Base-by-base conservation (phyloP, 2,113 vertebrate genomes). In the Amphiprion percula region DNA sequence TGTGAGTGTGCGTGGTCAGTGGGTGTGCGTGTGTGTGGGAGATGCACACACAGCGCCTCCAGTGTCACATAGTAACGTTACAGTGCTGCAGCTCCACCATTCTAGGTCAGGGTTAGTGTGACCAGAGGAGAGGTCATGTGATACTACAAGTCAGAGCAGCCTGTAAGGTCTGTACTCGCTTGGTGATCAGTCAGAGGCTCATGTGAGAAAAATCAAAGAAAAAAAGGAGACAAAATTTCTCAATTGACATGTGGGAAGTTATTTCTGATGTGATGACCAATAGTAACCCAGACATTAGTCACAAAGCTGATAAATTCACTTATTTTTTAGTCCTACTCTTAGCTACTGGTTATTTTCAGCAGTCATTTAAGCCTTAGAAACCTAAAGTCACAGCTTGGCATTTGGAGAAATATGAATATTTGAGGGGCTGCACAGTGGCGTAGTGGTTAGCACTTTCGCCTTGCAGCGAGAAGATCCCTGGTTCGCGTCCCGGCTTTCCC, bases 41-140 rank as follows among this genome's bases (percentile, higher is more conserved):
- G 70, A 72, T 26, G 26, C 26, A 58, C 47, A 64, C 64, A 68
- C 62, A 55, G 69, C 56, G 62, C 60, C 79, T 83, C 66, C 44
- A 49, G 74, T 65, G 61, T 53, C 59, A 49, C 68, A 76, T 24
- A 30, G 60, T 79, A 52, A 61, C 53, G 68, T 83, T 78, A 58
- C 68, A 74, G 63, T 41, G 6, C 23, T 68, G 65, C 68, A 61
- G 58, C 26, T 17, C 54, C 33, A 46, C 46, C 39, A 10, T 75
- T 77, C 67, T 70, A 64, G 88, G 88, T 90, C 84, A 84, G 68
- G 78, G 85, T 74, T 47, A 89, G 39, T 47, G 23, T 76, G 82
- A 88, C 84, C 55, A 17, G 33, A 21, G 80, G 47, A 52, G 17
- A 62, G 77, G 76, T 84, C 68, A 74, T 60, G 64, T 58, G 73